Conservation (phyloP, 2,113 vertebrate genomes). For the Bos taurus region DNA sequence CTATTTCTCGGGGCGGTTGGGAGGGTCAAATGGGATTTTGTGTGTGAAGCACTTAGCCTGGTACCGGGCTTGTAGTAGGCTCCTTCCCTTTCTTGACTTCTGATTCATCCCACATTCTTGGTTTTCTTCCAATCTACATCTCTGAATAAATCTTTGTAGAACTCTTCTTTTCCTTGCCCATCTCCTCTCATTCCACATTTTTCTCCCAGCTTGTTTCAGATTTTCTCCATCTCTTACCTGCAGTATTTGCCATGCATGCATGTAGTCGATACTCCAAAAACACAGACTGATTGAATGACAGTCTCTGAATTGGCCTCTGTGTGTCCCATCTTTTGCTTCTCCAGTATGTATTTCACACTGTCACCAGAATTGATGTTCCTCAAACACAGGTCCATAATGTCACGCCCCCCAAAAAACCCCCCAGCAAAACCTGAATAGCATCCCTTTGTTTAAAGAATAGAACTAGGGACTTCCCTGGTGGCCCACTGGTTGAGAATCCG, state of each 20-base stretch:
- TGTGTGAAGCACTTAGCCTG: neutral
- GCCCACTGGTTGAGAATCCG: neutral
- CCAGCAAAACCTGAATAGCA: neutral
- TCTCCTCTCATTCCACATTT: neutral
- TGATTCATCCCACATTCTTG: neutral
- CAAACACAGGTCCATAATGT: neutral
- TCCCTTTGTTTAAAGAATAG: neutral
- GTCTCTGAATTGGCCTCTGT: neutral
- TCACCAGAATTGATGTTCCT: neutral
- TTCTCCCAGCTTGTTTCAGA: neutral
- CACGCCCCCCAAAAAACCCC: accelerated
- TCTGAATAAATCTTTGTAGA: neutral
- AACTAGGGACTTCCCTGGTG: neutral
- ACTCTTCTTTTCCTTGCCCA: neutral
- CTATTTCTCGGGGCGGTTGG: neutral
- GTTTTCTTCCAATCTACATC: neutral
- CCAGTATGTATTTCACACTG: neutral
- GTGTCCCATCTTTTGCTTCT: neutral
- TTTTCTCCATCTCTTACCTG: neutral
- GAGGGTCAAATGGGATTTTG: neutral
- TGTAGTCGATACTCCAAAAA: neutral
- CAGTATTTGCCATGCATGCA: neutral
- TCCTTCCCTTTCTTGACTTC: neutral
- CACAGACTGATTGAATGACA: neutral
- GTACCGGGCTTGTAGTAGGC: neutral